A percentile compares a stretch with the other conserved stretches of the same genome.
phyloP scores from a whole-genome alignment of 2,113 vertebrate genomes.

The Oreochromis aureus region DNA sequence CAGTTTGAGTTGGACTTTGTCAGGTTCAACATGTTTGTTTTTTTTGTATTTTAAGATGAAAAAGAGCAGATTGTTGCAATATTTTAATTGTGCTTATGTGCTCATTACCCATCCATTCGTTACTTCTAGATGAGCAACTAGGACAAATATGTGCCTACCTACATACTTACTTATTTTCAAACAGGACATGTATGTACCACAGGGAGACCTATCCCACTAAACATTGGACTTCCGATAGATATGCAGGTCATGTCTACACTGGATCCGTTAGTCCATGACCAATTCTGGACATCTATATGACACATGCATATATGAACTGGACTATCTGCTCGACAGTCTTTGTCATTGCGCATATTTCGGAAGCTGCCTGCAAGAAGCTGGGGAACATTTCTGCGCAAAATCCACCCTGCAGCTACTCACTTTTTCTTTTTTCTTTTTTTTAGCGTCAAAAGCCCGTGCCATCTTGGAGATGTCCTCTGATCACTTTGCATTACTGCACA shows the following conservation, averaged over 20 bases:
- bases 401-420: not conserved
- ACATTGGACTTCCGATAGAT: fast-evolving
- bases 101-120: not conserved
- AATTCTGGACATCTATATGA: not conserved
- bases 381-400: fast-evolving
- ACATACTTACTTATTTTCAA: not conserved
- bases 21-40: not conserved
- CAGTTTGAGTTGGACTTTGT: not conserved
- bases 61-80: not conserved
- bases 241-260: not conserved
- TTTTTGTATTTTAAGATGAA: not conserved
- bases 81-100: not conserved
- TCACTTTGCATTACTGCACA: not conserved
- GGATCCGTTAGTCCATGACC: not conserved
- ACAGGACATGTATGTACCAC: not conserved
- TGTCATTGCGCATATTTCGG: fast-evolving
- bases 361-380: not conserved
- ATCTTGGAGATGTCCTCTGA: not conserved
- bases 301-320: not conserved
- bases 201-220: not conserved
- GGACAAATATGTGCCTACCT: not conserved
- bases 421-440: not conserved
- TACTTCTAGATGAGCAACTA: not conserved
- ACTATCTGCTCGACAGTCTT: not conserved
- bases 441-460: not conserved